Percentiles rank a stretch among this genome's conserved stretches.
phyloP scores from a whole-genome alignment of 1,140 invertebrate genomes.

The Archivesica marissinica region DNA sequence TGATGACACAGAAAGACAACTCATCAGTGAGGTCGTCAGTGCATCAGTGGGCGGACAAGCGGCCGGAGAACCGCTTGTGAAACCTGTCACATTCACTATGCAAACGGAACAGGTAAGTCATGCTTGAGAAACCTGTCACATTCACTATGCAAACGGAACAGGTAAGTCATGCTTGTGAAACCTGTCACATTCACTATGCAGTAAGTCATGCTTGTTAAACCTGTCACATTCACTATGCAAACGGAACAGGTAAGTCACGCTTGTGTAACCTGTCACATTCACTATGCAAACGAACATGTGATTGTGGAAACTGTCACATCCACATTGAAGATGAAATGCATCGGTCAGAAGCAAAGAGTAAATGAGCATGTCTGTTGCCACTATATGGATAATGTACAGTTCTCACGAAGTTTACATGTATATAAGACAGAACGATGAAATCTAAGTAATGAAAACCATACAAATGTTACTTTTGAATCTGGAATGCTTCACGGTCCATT shows the following conservation, averaged over 20 bases:
- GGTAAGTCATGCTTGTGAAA: constrained; percentile 63
- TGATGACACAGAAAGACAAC: not conserved
- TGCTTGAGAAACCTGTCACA: constrained; percentile 70
- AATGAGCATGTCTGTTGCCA: no score
- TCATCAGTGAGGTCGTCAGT: constrained; percentile 75
- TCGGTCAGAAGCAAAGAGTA: no score
- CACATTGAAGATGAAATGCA: constrained; percentile 67
- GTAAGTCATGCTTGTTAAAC: constrained; percentile 69
- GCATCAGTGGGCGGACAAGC: constrained; percentile 68
- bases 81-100: constrained; percentile 77
- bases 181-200: constrained; percentile 77
- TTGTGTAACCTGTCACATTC: constrained; percentile 73
- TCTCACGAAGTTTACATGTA: no score
- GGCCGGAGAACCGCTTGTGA: constrained; percentile 48
- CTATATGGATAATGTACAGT: no score
- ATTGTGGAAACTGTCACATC: constrained; percentile 73
- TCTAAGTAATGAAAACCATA: no score
- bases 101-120: constrained; percentile 56
- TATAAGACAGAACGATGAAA: no score
- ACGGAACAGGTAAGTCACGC: constrained; percentile 53
- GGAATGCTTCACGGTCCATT: no score
- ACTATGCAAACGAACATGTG: constrained; percentile 70
- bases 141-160: constrained; percentile 73
- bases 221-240: constrained; percentile 76
- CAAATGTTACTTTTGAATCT: no score